Conservation (phyloP, 2,888 invertebrate genomes). For the Acrobasis suavella region DNA sequence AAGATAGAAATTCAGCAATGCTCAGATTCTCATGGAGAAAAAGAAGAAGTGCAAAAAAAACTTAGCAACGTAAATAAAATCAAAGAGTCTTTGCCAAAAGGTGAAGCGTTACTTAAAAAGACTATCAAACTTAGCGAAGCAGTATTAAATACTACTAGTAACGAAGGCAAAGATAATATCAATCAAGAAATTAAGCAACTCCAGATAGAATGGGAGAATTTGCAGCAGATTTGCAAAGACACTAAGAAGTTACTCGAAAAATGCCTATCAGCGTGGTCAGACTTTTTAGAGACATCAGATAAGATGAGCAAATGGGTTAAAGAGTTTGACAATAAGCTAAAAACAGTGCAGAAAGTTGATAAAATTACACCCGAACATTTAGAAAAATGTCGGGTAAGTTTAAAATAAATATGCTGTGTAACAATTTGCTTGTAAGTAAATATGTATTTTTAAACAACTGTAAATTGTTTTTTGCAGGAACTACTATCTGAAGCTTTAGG, state of each 20-base stretch:
- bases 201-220: slow-evolving; percentile 90
- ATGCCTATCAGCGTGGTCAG: slow-evolving; percentile 91
- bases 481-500: slow-evolving; percentile 88
- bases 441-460: too few relatives aligned
- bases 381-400: slow-evolving; percentile 86
- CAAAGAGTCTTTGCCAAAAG: slow-evolving; percentile 86
- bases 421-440: too few relatives aligned
- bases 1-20: slow-evolving; percentile 92
- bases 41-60: slow-evolving; percentile 88
- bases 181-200: slow-evolving; percentile 91
- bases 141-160: slow-evolving; percentile 89
- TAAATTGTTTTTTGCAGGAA: slow-evolving; percentile 62
- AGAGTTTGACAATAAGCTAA: slow-evolving; percentile 85
- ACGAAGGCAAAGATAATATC: slow-evolving; percentile 91
- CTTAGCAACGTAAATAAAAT: slow-evolving; percentile 88
- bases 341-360: slow-evolving; percentile 85
- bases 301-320: slow-evolving; percentile 90
- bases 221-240: slow-evolving; percentile 89
- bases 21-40: slow-evolving; percentile 94
- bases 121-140: slow-evolving; percentile 88
- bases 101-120: slow-evolving; percentile 86
- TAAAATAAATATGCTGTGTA: too few relatives aligned
- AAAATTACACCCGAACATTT: slow-evolving; percentile 91
- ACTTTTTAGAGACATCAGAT: slow-evolving; percentile 88
- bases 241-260: slow-evolving; percentile 88